A percentile compares a stretch with the other conserved stretches of the same genome.
Conservation (phyloP, 30 jellyfish, hydroid and myxozoan genomes). For the Catostylus mosaicus region DNA sequence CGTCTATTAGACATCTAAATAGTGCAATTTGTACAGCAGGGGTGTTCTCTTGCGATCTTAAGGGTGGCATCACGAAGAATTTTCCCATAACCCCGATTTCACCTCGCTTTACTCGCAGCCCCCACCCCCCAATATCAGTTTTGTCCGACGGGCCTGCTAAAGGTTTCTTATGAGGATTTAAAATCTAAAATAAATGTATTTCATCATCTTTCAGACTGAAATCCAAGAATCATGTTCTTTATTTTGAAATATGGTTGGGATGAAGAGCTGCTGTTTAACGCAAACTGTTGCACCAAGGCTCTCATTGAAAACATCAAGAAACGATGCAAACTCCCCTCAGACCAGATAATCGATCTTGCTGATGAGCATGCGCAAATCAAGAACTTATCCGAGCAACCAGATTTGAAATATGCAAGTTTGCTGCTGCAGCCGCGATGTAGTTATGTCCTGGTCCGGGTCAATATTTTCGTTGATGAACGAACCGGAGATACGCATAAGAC, state of each 20-base stretch:
- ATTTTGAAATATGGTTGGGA: conserved; percentile 48
- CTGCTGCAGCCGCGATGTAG: conserved; percentile 63
- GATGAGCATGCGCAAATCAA: conserved; percentile 83
- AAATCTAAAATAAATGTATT: too few relatives aligned
- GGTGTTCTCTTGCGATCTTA: too few relatives aligned
- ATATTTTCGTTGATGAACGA: conserved; percentile 41
- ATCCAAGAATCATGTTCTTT: conserved; percentile 17
- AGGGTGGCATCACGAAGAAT: too few relatives aligned
- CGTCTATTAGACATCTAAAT: too few relatives aligned
- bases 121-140: too few relatives aligned
- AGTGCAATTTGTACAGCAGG: too few relatives aligned
- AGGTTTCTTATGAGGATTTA: too few relatives aligned
- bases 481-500: conserved; percentile 52
- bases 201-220: neutral
- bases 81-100: too few relatives aligned
- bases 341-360: conserved; percentile 82
- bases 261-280: conserved; percentile 70
- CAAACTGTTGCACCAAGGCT: conserved; percentile 71
- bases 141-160: too few relatives aligned
- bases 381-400: conserved; percentile 76
- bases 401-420: conserved; percentile 66
- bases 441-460: conserved; percentile 73
- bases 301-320: conserved; percentile 78
- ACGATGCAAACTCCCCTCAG: conserved; percentile 54
- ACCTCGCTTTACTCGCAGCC: too few relatives aligned